Conservation (phyloP, 2,888 invertebrate species). For the Gasteruption jaculator region DNA sequence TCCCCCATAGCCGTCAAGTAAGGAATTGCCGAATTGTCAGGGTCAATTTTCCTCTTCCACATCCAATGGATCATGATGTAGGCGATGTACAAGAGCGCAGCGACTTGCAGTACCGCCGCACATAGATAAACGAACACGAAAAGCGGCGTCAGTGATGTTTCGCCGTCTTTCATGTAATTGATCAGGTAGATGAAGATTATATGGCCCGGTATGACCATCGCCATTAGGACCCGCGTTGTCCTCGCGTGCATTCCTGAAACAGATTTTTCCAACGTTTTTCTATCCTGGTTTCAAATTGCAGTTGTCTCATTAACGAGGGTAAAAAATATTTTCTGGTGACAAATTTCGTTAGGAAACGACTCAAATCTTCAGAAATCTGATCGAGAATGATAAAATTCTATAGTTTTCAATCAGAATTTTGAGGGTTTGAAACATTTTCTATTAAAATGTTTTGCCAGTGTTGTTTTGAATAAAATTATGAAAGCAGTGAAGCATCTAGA, state of each 20-base stretch:
- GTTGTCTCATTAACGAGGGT: background rate
- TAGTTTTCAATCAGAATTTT: no score
- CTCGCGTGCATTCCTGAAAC: constrained; percentile 59
- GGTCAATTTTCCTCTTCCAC: constrained; percentile 64
- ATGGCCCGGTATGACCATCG: constrained; percentile 75
- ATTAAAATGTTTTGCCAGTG: background rate
- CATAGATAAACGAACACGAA: constrained; percentile 67
- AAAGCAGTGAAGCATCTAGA: no score
- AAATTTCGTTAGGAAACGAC: no score
- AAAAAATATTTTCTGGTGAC: no score
- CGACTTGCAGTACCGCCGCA: constrained; percentile 62
- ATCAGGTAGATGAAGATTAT: constrained; percentile 71
- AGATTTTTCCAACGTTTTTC: background rate
- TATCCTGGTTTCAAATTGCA: background rate
- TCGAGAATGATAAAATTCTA: no score
- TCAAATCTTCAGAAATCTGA: no score
- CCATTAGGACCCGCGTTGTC: constrained; percentile 67
- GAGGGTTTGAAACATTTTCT: background rate
- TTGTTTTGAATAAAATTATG: no score
- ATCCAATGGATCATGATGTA: constrained; percentile 63
- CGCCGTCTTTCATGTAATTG: constrained; percentile 64
- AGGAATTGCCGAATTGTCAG: constrained; percentile 74
- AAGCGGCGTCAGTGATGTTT: constrained; percentile 62
- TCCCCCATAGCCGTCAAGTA: constrained; percentile 76
- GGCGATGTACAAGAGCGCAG: constrained; percentile 60